Base-by-base conservation (phyloP, 1,140 invertebrate genomes). In the Procambarus clarkii region DNA sequence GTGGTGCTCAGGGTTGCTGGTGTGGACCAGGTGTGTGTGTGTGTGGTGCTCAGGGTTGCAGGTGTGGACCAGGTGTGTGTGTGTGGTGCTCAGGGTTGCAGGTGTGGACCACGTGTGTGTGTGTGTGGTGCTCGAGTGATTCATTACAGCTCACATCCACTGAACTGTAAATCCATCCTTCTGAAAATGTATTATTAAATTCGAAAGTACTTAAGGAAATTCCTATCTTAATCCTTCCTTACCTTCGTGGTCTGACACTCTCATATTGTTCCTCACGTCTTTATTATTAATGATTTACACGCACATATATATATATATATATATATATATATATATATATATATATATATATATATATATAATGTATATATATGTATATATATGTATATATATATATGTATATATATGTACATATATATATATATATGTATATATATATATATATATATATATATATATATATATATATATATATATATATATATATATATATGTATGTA, bases 321-420 rank as follows among this genome's bases (percentile, higher is more conserved):
- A 83, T 44, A 64, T 54, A 83, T 44, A 83, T 54, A 83, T 44
- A 83, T 54, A 83, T 44, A 83, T 54, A 83, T 44, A 83, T 54
- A 83, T 54, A 54, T 54, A 54, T 54, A 54, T 54, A 54, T 54
- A 54, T 54, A 54, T 54, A 54, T 54, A 54, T 54, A 54, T 54
- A 54, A 3, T 5, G 50, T 54, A 54, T 54, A 54, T 54, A 54
- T 54, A 54, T 54, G 9, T 54, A 54, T 54, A 54, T 54, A 54
- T 54, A 54, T 54, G 9, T 44, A 83, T 34, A 83, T 44, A 83
- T 44, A 83, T 54, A 64, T 44, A 84, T 58, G 64, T 44, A 84
- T 44, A 84, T 58, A 84, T 44, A 84, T 58, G 64, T 45, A 84
- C n/a, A 44, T n/a, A 84, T 50, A 84, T n/a, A 84, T 50, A 84